phyloP scores from a whole-genome alignment of 2,113 vertebrate species.

The Forbesichthys agassizii region DNA sequence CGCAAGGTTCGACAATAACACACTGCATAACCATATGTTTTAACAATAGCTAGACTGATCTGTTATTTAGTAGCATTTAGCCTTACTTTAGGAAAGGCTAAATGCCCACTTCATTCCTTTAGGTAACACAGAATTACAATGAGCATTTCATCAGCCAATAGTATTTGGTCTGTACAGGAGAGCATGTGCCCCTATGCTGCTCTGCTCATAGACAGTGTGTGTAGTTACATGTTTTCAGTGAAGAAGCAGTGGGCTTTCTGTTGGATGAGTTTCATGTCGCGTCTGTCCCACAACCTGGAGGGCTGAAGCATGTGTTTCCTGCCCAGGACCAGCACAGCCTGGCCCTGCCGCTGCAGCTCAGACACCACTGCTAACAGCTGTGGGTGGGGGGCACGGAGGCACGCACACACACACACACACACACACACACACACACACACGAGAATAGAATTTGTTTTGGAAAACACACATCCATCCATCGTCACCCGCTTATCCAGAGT shows the following conservation, averaged over 20 bases:
- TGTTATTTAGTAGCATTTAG: too few species aligned
- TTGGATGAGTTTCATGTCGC: conserved; percentile 80
- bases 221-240: conserved; percentile 89
- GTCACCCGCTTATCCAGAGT: too few species aligned
- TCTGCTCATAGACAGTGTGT: conserved; percentile 15
- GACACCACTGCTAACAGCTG: conserved; percentile 85
- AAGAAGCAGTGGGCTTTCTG: conserved; percentile 92
- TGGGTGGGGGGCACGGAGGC: conserved; percentile 46
- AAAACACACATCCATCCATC: too few species aligned
- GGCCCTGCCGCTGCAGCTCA: conserved; percentile 75
- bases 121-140: too few species aligned
- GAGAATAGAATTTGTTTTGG: not conserved
- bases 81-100: too few species aligned
- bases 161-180: not conserved
- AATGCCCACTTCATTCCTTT: too few species aligned
- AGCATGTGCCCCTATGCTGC: not conserved
- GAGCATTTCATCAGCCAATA: too few species aligned
- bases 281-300: conserved; percentile 75
- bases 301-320: conserved; percentile 89
- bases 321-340: conserved; percentile 86
- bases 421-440: conserved; percentile 9
- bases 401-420: conserved; percentile 13
- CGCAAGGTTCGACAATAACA: not conserved
- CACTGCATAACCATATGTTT: too few species aligned
- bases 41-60: too few species aligned